Evolutionary conservation across 1,140 invertebrate species (phyloP), one percentile per base, ranked within the genome.

Genomic region (Carposina sasakii): DNA sequence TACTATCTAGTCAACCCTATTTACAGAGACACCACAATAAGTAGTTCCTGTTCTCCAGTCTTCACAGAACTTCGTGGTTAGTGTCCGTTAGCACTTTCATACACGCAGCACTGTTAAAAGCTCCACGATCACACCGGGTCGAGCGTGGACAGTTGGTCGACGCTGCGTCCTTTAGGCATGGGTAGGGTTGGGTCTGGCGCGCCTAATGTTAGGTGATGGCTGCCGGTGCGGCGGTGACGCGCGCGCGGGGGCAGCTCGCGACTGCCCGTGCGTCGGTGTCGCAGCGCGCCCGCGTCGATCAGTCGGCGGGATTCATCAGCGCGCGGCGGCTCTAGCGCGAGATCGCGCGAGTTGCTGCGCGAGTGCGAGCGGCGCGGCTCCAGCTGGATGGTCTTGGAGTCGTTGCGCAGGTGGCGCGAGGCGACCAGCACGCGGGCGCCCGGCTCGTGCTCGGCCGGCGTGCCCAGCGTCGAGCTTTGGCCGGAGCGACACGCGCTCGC

Each of bases 301-400:
- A 86, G 65, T 28, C 83, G 73, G 64, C 40, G 78, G 71, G 53
- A 76, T 70, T 16, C 59, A 37, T 63, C 79, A 76, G 3, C 71
- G 59, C 22, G 77, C 76, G 12, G 66, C 57, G 31, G 71, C 69
- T 37, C 70, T 67, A 37, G 78, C 60, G 61, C 46, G 60, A 65
- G 62, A 42, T 62, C 72, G 24, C 67, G 62, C 22, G 74, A 76
- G 52, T 55, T 67, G 24, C 61, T 67, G 41, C 71, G 66, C 46
- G 77, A 75, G 47, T 77, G 71, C 44, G 79, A 76, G 8, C 71
- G 60, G 67, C 87, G 76, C 52, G 86, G 79, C 63, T 89, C 88
- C 52, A 88, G 65, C 47, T 88, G 87, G 60, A 89, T 87, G 13
- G 87, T 88, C 55, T 88, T 87, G 17, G 87, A 89, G 72, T 89